These are phyloP conservation scores for Anser cygnoides DNA, from an alignment of 2,113 vertebrate species.

Conservation along the genomic window DNA sequence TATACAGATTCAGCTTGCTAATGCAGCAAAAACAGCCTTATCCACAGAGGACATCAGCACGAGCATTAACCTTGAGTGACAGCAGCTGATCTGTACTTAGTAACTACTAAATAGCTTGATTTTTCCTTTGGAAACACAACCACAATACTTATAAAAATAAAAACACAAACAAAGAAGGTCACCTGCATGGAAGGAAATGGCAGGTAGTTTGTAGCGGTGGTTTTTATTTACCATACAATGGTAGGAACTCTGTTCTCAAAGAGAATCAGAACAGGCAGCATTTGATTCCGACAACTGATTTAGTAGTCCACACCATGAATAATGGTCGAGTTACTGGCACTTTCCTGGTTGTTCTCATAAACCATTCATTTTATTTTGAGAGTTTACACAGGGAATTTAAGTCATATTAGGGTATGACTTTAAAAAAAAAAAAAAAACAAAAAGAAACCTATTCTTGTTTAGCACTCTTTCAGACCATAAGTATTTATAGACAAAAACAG, in stretches of 20 bases:
- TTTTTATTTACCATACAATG: not conserved
- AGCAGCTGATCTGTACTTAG: slow-evolving; percentile 52
- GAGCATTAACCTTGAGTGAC: slow-evolving; percentile 62
- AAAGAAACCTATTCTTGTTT: not conserved
- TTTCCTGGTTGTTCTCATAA: not conserved
- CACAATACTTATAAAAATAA: slow-evolving; percentile 17
- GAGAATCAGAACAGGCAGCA: not conserved
- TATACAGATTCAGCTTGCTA: slow-evolving; percentile 26
- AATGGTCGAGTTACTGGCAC: not conserved
- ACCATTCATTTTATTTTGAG: not conserved
- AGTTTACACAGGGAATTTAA: not conserved
- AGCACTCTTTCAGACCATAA: not conserved
- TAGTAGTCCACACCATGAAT: not conserved
- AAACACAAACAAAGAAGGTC: not conserved
- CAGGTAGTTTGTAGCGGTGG: not conserved
- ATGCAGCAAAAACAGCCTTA: slow-evolving; percentile 52
- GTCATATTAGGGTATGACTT: not conserved
- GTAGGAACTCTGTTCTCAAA: not conserved
- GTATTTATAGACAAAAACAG: not conserved
- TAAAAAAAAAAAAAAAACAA: not conserved
- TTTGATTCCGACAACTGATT: not conserved
- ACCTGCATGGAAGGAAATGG: not conserved
- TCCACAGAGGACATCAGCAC: slow-evolving; percentile 59
- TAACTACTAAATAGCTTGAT: slow-evolving; percentile 10
- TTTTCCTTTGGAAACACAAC: slow-evolving; percentile 7